Evolutionary conservation across 2,888 invertebrate species (phyloP).

Genomic region (Oxytorus armatus): DNA sequence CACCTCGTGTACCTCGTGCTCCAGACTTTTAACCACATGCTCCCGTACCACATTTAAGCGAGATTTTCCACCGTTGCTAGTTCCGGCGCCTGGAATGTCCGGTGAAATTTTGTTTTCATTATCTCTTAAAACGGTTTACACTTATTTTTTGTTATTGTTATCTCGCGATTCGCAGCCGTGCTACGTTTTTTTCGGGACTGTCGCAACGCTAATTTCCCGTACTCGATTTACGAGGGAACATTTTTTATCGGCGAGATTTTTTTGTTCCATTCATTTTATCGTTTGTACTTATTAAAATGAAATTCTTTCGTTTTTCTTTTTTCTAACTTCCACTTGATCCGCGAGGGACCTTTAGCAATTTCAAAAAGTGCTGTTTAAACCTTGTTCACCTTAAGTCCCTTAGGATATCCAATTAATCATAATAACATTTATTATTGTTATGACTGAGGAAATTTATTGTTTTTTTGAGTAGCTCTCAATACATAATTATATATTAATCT

Average conservation of each 20-base stretch:
- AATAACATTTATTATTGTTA: too few relatives aligned
- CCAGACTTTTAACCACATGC: conserved; percentile 36
- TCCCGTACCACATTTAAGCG: conserved; percentile 35
- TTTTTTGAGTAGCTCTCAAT: too few relatives aligned
- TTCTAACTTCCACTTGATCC: neutral
- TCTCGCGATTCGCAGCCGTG: neutral
- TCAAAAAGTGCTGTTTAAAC: too few relatives aligned
- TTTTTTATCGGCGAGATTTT: neutral
- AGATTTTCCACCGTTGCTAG: neutral
- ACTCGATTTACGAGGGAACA: conserved; percentile 19
- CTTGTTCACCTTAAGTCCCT: too few relatives aligned
- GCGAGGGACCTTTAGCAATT: too few relatives aligned
- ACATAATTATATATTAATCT: too few relatives aligned
- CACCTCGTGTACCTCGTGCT: conserved; percentile 40
- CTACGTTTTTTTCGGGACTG: neutral
- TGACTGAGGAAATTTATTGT: too few relatives aligned
- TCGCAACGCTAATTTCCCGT: conserved; percentile 13
- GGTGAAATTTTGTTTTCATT: neutral
- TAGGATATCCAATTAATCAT: too few relatives aligned
- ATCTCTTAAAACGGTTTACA: neutral
- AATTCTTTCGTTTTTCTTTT: neutral
- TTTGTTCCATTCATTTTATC: neutral
- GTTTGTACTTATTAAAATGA: neutral
- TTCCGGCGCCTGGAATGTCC: neutral
- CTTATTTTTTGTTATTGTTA: neutral